phyloP scores from a whole-genome alignment of 2,113 vertebrate species.

The Lonchura striata region DNA sequence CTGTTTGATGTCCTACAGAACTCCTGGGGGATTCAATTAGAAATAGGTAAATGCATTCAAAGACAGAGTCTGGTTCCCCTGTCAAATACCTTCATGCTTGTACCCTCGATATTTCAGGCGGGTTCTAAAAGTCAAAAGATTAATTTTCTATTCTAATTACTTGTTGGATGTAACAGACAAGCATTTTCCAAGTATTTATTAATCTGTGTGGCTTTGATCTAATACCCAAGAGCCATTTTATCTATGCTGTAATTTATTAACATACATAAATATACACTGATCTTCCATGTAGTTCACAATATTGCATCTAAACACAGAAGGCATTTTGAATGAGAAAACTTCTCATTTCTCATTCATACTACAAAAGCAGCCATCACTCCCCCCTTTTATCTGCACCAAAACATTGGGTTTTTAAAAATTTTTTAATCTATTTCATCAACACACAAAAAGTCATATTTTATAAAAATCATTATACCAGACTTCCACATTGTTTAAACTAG shows the following conservation, averaged over 20 bases:
- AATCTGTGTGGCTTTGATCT: conserved; percentile 3
- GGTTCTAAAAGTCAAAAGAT: conserved; percentile 16
- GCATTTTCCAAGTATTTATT: conserved; percentile 3
- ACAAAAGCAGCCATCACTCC: not conserved
- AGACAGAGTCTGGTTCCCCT: not conserved
- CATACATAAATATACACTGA: not conserved
- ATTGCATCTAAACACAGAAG: not conserved
- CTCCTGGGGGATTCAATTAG: conserved; percentile 25
- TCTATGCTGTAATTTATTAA: conserved; percentile 6
- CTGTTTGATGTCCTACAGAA: conserved; percentile 31
- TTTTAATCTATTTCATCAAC: not conserved
- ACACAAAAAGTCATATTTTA: not conserved
- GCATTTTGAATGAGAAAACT: not conserved
- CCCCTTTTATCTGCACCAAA: not conserved
- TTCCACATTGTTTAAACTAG: not conserved
- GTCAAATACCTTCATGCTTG: not conserved
- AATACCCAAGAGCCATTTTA: conserved; percentile 8
- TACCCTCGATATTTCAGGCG: not conserved
- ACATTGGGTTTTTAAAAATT: fast-evolving
- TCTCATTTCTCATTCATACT: not conserved
- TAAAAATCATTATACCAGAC: not conserved
- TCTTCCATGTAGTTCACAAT: not conserved
- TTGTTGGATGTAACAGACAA: conserved; percentile 5
- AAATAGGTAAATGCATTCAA: conserved; percentile 16
- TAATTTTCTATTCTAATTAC: conserved; percentile 36